Evolutionary conservation across 2,888 invertebrate species (phyloP).

Genomic region (Itoplectis maculator): DNA sequence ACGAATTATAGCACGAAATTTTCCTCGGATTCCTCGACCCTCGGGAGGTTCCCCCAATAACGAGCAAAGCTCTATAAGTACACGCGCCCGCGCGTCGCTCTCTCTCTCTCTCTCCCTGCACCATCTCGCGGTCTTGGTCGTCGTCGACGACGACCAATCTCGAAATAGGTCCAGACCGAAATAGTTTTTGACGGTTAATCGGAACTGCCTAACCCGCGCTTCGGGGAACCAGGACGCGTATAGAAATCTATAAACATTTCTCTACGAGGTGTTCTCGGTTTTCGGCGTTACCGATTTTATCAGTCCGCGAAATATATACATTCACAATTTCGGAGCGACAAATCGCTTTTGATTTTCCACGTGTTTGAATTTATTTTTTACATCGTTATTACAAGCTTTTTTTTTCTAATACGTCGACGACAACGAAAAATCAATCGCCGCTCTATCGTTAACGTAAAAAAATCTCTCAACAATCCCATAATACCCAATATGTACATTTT

Average conservation of each 20-base stretch:
- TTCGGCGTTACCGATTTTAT: slow-evolving; percentile 23
- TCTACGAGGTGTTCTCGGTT: slow-evolving; percentile 23
- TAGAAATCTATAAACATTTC: slow-evolving; percentile 65
- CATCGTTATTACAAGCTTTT: not conserved
- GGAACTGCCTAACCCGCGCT: slow-evolving; percentile 65
- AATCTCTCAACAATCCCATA: too few species aligned
- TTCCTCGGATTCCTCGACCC: slow-evolving; percentile 4
- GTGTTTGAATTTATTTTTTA: not conserved
- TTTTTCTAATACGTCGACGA: not conserved
- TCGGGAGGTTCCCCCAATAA: slow-evolving; percentile 22
- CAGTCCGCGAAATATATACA: slow-evolving; percentile 3
- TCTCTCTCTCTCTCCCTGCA: not conserved
- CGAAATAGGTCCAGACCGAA: slow-evolving; percentile 65
- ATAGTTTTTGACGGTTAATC: slow-evolving; percentile 70
- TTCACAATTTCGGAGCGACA: not conserved
- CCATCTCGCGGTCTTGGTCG: slow-evolving; percentile 38
- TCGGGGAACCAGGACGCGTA: slow-evolving; percentile 66
- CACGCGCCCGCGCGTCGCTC: slow-evolving; percentile 24
- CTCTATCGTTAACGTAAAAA: not conserved
- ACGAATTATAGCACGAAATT: not conserved
- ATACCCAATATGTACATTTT: too few species aligned
- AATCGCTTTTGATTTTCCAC: not conserved
- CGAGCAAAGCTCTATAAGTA: slow-evolving; percentile 18
- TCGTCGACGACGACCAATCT: slow-evolving; percentile 64
- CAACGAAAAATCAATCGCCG: not conserved